These are phyloP conservation scores for Saguinus imperator DNA, from an alignment of 2,113 vertebrate genomes.

Conservation along the genomic window DNA sequence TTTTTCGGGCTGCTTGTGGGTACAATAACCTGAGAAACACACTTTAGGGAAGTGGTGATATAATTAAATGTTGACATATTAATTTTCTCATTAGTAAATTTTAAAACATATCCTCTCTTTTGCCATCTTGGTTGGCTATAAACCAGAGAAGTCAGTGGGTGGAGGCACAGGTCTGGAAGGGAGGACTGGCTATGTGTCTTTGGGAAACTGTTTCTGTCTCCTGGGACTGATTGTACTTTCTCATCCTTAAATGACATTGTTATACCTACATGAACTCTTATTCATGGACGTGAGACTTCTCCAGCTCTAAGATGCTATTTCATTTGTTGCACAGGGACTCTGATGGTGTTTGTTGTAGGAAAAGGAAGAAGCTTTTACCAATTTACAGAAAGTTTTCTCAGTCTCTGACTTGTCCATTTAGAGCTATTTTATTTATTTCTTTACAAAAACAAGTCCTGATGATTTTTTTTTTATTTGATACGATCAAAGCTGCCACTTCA, in stretches of 20 bases:
- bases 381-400: not conserved
- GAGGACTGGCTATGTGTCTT: not conserved
- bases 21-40: not conserved
- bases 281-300: not conserved
- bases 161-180: not conserved
- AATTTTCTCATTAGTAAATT: constrained; percentile 40
- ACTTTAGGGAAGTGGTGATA: not conserved
- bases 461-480: not conserved
- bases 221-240: not conserved
- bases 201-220: not conserved
- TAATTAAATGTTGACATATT: constrained; percentile 20
- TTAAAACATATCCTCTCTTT: not conserved
- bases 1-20: not conserved
- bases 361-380: not conserved
- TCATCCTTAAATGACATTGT: not conserved
- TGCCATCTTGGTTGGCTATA: not conserved
- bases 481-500: not conserved
- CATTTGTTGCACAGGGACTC: not conserved
- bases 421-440: not conserved
- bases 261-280: not conserved
- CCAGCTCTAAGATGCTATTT: not conserved
- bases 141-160: not conserved
- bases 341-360: not conserved
- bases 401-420: not conserved
- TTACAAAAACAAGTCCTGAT: not conserved